Evolutionary conservation across 2,113 vertebrate species (phyloP).

Genomic region (Leptobrachium ailaonicum): DNA sequence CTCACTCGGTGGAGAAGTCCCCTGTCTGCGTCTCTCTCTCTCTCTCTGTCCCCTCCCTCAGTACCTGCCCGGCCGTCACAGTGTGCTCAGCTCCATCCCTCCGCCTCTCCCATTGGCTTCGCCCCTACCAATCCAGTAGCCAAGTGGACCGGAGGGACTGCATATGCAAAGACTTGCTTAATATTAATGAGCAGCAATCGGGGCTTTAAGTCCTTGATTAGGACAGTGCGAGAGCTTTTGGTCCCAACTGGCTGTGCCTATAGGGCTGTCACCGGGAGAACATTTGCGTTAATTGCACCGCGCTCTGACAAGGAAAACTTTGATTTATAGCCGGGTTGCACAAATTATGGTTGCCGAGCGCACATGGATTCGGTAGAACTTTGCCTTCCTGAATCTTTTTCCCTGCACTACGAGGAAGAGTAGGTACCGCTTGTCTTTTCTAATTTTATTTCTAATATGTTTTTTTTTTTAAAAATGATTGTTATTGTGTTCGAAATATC

Average conservation of each 20-base stretch:
- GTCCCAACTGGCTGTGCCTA: slow-evolving; percentile 88
- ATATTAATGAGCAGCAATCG: slow-evolving; percentile 97
- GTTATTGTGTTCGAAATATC: slow-evolving; percentile 4
- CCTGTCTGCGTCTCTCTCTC: slow-evolving; percentile 44
- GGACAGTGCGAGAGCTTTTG: slow-evolving; percentile 88
- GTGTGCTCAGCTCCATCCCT: slow-evolving; percentile 67
- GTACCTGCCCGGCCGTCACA: slow-evolving; percentile 69
- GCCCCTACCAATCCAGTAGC: slow-evolving; percentile 77
- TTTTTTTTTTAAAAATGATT: slow-evolving; percentile 13
- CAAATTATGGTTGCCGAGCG: slow-evolving; percentile 87
- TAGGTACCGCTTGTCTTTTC: slow-evolving; percentile 83
- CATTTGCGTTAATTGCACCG: slow-evolving; percentile 82
- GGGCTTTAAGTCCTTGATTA: slow-evolving; percentile 99
- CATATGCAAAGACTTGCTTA: slow-evolving; percentile 91
- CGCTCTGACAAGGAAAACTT: slow-evolving; percentile 86
- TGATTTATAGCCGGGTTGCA: slow-evolving; percentile 84
- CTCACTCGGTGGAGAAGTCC: slow-evolving; percentile 37
- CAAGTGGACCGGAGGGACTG: slow-evolving; percentile 79
- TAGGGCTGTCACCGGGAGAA: slow-evolving; percentile 76
- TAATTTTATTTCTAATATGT: slow-evolving; percentile 49
- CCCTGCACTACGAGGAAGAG: slow-evolving; percentile 99
- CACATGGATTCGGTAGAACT: slow-evolving; percentile 99
- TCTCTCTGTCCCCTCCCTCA: slow-evolving; percentile 65
- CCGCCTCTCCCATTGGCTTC: slow-evolving; percentile 81
- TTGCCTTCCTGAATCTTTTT: slow-evolving; percentile 93